phyloP scores from a whole-genome alignment of 2,888 invertebrate genomes.

The Caenorhabditis sp. region DNA sequence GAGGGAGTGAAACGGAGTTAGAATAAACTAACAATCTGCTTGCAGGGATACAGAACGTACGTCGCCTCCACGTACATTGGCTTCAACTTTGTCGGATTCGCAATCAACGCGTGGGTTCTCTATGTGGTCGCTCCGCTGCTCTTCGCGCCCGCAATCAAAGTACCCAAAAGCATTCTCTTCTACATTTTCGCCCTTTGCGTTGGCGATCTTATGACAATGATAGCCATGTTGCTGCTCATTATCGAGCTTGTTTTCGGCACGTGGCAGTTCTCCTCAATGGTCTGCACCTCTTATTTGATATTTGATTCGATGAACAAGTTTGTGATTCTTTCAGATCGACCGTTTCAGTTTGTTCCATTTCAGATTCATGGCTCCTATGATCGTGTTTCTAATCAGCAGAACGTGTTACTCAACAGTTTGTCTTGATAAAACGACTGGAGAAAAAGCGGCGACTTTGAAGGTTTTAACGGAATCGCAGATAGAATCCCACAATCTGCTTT shows the following conservation, averaged over 20 bases:
- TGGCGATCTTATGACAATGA: constrained; percentile 77
- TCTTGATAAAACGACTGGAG: constrained; percentile 71
- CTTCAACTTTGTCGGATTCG: constrained; percentile 76
- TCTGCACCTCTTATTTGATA: constrained; percentile 75
- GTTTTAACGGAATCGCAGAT: constrained; percentile 46
- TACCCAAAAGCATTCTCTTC: constrained; percentile 78
- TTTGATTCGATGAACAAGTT: constrained; percentile 78
- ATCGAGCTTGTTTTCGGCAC: constrained; percentile 76
- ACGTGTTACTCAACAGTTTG: constrained; percentile 78
- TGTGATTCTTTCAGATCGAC: constrained; percentile 49
- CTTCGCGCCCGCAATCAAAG: constrained; percentile 70
- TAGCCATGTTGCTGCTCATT: constrained; percentile 77
- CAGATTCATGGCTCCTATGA: constrained; percentile 77
- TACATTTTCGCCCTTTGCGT: constrained; percentile 77
- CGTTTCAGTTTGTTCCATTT: background rate
- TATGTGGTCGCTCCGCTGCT: constrained; percentile 77
- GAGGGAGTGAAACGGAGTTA: background rate
- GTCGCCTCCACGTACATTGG: constrained; percentile 76
- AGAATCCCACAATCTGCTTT: constrained; percentile 19
- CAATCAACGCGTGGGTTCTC: constrained; percentile 74
- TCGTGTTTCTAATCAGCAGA: constrained; percentile 76
- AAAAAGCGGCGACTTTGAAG: constrained; percentile 76
- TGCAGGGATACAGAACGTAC: constrained; percentile 76
- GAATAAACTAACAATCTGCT: constrained; percentile 5
- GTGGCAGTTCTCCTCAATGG: constrained; percentile 73